Base-by-base conservation (phyloP, 2,797 vertebrate genomes). In the Eulemur coronatus region DNA sequence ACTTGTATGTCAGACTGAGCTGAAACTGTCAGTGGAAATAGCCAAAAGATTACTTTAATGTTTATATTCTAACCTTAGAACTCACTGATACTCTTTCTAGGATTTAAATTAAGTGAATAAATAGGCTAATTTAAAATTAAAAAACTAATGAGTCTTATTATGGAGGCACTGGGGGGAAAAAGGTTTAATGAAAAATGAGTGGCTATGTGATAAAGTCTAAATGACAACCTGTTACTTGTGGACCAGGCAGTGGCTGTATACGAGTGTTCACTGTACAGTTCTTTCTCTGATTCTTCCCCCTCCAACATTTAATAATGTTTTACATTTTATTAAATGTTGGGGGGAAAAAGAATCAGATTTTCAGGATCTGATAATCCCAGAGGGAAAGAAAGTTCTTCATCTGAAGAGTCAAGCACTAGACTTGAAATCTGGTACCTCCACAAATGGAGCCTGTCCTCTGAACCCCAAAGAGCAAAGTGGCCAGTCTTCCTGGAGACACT, bases 401-500 rank as follows among this genome's bases (percentile, higher is more conserved):
- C 24, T 86, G 33, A 57, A 46, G 3, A 18, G 30, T 26, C 28
- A 85, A 55, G 30, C 72, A 61, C 15, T 35, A 63, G 52, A 55
- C 50, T 65, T 63, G 35, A 28, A 69, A 72, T 55, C 35, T 91
- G 28, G 55, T 33, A 33, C 63, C 35, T 82, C 30, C 43, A 18
- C n/a, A 63, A 57, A 84, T 12, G 43, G 26, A 65, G 20, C 12
- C 41, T 65, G 55, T 22, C 18, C 61, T 91, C 28, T 3, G 15
- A 72, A 43, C 57, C 57, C 55, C 48, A 52, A 82, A 52, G 15
- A 75, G 41, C 70, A 55, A 24, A 50, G 75, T 4, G 8, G 50
- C 15, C 3, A 4, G n/a, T 79, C 48, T 12, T 48, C 55, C 38
- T 22, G 48, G 48, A 81, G 52, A 78, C 26, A 52, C 96, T 98